Conservation (phyloP, 2,888 invertebrate genomes). For the Drosophila barbarae region DNA sequence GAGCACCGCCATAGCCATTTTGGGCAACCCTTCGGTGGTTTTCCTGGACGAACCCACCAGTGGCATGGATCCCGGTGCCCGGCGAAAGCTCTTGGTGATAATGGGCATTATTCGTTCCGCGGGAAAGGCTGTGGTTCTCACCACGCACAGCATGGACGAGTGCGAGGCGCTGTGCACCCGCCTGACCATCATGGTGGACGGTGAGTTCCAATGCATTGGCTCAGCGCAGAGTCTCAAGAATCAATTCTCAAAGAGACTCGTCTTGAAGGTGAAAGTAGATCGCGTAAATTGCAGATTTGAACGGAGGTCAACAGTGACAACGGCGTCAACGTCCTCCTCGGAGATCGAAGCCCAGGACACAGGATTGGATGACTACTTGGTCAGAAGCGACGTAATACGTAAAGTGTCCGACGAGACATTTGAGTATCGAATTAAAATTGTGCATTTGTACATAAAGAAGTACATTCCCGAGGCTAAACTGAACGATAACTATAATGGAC, state of each 20-base stretch:
- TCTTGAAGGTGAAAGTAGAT: conserved; percentile 77
- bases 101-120: conserved; percentile 84
- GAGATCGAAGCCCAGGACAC: not conserved
- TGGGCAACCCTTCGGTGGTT: conserved; percentile 84
- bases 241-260: conserved; percentile 81
- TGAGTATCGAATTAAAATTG: not conserved
- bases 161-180: conserved; percentile 89
- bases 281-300: not conserved
- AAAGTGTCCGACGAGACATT: not conserved
- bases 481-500: conserved; percentile 84
- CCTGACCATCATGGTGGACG: conserved; percentile 90
- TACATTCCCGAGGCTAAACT: conserved; percentile 19
- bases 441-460: conserved; percentile 21
- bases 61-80: conserved; percentile 79
- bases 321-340: not conserved
- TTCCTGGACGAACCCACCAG: conserved; percentile 84
- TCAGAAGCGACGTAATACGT: too few relatives aligned
- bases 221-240: conserved; percentile 87
- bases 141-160: conserved; percentile 91
- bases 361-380: not conserved
- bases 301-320: not conserved
- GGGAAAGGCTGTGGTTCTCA: conserved; percentile 87
- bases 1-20: conserved; percentile 84
- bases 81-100: conserved; percentile 88
- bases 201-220: conserved; percentile 85